Evolutionary conservation across 2,888 invertebrate species (phyloP), one percentile per base, ranked within the genome.

Genomic region (Antheraea assamensis): DNA sequence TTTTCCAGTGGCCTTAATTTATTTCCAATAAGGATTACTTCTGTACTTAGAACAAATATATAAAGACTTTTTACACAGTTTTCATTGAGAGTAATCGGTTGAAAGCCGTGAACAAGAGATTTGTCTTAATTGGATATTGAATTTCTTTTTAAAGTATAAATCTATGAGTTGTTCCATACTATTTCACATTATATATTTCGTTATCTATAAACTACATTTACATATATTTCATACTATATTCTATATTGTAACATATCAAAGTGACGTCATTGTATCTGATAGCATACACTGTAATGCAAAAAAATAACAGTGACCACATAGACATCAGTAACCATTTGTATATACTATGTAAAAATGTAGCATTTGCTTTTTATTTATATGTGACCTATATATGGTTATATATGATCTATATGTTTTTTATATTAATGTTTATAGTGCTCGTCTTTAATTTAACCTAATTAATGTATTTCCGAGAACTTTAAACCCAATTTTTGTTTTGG

Each of bases 71-170:
- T 85, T 82, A 83, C 82, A 79, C 77, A 82, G 80, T 83, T 83
- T 87, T 87, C 83, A 85, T 86, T 83, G 86, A 86, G 82, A 78
- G 80, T 84, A 85, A 87, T 87, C 87, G 85, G 80, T 76, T 79
- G 79, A 81, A 85, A 80, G 80, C 82, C 82, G 83, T 82, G 80
- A 85, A 87, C 85, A 84, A 83, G 82, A 82, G 83, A 85, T 85
- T 85, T 83, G 68, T 81, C 82, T 86, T 88, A 88, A 87, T 87
- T 87, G 77, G 78, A 83, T 82, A 85, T 85, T 79, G 81, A 84
- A 81, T 83, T 83, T 83, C 84, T 85, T 83, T 77, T 72, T 75
- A 81, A 77, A 76, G 77, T 66, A 78, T 64, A 64, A 64, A 30
- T 64, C 61, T 76, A 76, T 70, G 77, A 78, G 76, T 76, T 78